Evolutionary conservation across 2,797 vertebrate genomes (phyloP).

Genomic region (Xenopus petersii): DNA sequence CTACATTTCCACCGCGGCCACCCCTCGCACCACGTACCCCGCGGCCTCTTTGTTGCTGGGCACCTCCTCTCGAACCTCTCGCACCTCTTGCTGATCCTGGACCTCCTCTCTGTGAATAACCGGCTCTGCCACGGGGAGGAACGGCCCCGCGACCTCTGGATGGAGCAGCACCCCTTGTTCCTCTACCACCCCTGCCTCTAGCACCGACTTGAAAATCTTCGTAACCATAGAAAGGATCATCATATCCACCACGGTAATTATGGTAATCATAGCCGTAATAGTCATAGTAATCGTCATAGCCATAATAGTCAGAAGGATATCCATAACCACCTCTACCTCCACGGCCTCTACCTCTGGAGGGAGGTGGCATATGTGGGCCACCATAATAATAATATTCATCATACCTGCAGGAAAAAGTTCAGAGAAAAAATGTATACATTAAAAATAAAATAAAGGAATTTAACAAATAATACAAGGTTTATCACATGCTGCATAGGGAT

Average conservation of each 20-base stretch:
- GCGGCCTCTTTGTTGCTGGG: conserved; percentile 92
- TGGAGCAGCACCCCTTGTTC: conserved; percentile 83
- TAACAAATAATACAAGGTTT: too few species aligned
- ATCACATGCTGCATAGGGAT: too few species aligned
- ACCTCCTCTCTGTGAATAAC: conserved; percentile 88
- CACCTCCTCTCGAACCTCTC: conserved; percentile 89
- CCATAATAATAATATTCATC: conserved; percentile 98
- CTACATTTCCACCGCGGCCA: conserved; percentile 98
- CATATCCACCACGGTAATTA: conserved; percentile 95
- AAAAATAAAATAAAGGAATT: too few species aligned
- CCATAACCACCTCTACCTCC: conserved; percentile 88
- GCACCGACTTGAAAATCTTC: conserved; percentile 90
- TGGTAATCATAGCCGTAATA: conserved; percentile 97
- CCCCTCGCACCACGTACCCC: conserved; percentile 99
- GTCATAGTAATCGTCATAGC: conserved; percentile 96
- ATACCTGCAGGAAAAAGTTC: conserved; percentile 74
- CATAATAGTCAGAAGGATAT: conserved; percentile 92
- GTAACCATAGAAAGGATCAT: conserved; percentile 95
- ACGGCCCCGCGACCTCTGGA: conserved; percentile 80
- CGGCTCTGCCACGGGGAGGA: conserved; percentile 80
- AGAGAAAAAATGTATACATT: too few species aligned
- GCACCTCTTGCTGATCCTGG: conserved; percentile 85
- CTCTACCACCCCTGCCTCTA: conserved; percentile 88
- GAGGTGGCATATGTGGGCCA: conserved; percentile 88
- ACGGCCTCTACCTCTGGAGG: conserved; percentile 84